phyloP scores from a whole-genome alignment of 2,113 vertebrate species.

The Columba livia region DNA sequence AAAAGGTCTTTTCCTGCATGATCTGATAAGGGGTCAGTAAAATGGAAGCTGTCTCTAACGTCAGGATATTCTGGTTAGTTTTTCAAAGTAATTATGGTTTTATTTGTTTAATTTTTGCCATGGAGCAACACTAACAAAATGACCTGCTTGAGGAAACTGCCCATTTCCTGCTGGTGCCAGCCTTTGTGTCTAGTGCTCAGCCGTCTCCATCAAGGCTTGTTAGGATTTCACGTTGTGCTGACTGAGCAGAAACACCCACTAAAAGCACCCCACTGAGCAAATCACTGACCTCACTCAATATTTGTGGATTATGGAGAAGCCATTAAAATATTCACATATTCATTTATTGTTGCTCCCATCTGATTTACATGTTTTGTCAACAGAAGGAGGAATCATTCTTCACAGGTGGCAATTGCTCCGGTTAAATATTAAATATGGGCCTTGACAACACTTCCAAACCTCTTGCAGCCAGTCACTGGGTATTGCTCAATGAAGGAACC shows the following conservation, averaged over 20 bases:
- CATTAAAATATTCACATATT: neutral
- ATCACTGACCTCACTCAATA: neutral
- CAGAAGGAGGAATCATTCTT: neutral
- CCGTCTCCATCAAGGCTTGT: neutral
- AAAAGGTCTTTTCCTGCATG: slow-evolving; percentile 29
- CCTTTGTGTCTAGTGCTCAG: neutral
- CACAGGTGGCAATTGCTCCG: neutral
- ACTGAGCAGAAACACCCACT: slow-evolving; percentile 2
- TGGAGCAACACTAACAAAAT: slow-evolving; percentile 36
- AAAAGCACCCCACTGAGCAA: neutral
- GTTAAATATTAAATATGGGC: neutral
- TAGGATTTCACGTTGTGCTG: slow-evolving; percentile 17
- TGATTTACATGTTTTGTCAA: neutral
- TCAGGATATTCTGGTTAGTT: slow-evolving; percentile 50
- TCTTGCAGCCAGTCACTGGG: neutral
- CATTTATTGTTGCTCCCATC: neutral
- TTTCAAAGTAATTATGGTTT: slow-evolving; percentile 37
- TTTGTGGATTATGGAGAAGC: neutral
- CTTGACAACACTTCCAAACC: neutral
- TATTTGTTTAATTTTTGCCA: slow-evolving; percentile 55
- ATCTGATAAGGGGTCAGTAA: slow-evolving; percentile 38
- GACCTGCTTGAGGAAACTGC: slow-evolving; percentile 35
- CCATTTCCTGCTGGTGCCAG: slow-evolving; percentile 45
- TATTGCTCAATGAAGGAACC: neutral
- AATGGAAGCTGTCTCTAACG: slow-evolving; percentile 14